These are phyloP conservation scores for Hycleus phaleratus DNA, from an alignment of 1,140 invertebrate species.

Conservation along the genomic window DNA sequence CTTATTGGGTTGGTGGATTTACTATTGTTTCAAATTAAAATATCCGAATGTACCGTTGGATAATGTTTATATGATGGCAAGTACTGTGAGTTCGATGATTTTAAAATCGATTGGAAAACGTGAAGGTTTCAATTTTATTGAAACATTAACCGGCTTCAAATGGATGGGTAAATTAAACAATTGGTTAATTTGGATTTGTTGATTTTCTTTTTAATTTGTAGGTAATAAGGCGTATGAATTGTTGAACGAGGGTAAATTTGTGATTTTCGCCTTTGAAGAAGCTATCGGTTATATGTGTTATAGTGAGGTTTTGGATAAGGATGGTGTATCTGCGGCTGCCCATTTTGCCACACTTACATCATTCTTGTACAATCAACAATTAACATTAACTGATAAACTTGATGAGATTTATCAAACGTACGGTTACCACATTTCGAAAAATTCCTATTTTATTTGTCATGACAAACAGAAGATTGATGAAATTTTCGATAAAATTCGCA, in stretches of 20 bases:
- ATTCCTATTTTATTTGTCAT: constrained; percentile 86
- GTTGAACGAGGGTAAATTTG: constrained; percentile 56
- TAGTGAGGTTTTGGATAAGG: constrained; percentile 83
- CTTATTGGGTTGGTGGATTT: constrained; percentile 91
- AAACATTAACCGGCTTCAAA: constrained; percentile 98
- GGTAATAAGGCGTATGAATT: constrained; percentile 71
- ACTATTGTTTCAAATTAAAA: constrained; percentile 51
- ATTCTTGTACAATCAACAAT: constrained; percentile 58
- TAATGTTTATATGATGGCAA: constrained; percentile 77
- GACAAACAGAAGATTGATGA: constrained; percentile 59
- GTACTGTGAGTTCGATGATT: constrained; percentile 97
- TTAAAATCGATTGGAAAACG: constrained; percentile 71
- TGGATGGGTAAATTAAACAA: constrained; percentile 76
- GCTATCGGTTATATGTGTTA: constrained; percentile 94
- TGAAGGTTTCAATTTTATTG: constrained; percentile 81
- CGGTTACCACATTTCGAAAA: constrained; percentile 77
- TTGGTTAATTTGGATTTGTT: not conserved
- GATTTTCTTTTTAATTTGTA: constrained; percentile 27
- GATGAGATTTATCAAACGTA: constrained; percentile 75
- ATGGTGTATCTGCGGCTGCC: constrained; percentile 83
- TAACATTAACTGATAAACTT: constrained; percentile 68
- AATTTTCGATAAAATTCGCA: constrained; percentile 80
- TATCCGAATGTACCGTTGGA: constrained; percentile 43
- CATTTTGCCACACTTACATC: constrained; percentile 65
- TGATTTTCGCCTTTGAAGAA: constrained; percentile 92